Evolutionary conservation across 2,797 vertebrate genomes (phyloP), one percentile per base, ranked within the genome.

Genomic region (Microcaecilia unicolor): DNA sequence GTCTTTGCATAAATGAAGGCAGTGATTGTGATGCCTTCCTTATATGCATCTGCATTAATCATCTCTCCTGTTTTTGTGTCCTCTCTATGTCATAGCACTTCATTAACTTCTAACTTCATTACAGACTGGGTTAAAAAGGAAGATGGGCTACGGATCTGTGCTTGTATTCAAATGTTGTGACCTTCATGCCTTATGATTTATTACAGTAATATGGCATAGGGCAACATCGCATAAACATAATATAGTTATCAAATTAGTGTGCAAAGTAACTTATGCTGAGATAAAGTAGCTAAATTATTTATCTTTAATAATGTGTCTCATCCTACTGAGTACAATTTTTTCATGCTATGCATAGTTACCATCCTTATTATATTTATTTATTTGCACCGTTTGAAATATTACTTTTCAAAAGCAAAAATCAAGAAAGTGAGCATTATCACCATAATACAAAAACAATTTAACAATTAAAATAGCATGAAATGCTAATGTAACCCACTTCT

Each of bases 61-160:
- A 29, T 20, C 13, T 28, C 10, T 9, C 16, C 13, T 8, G 4
- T 9, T 18, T 4, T 20, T 3, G 22, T 2, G 0, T 53, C 24
- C 31, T 59, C 18, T 20, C 5, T 4, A 9, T 19, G 37, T 16
- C 57, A 44, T 41, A 51, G 44, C 18, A 41, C 47, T 68, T 60
- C 32, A 31, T 44, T 54, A 55, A 54, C 40, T 67, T 51, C 60
- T 64, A 37, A 44, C 35, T 59, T 61, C 45, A 33, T 58, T 40
- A 34, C 2, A 15, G 41, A 23, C 33, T 39, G 41, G 16, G 27
- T 55, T 52, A 41, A 44, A 44, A 48, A 51, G 38, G 30, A 29
- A 51, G 34, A 45, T 0, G 1, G 21, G 32, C 8, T 9, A 16
- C 24, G 18, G 21, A 39, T 26, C 12, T 28, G 22, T 18, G 22